Conservation (phyloP, 2,888 invertebrate genomes). For the Pyrochroa serraticornis region DNA sequence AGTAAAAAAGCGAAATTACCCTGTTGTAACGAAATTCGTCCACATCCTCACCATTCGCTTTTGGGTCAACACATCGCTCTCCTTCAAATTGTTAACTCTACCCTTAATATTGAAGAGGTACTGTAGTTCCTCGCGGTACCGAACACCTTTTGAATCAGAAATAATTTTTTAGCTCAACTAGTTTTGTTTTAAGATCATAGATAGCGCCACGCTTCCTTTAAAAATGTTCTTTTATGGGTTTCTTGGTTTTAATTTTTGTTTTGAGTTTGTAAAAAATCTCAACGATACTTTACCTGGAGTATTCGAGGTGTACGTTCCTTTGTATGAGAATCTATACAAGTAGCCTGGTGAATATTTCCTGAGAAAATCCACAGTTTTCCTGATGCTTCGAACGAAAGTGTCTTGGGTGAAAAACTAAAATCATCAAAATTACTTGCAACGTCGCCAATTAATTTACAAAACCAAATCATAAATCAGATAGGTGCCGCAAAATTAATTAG, state of each 20-base stretch:
- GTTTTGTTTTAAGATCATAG: too few relatives aligned
- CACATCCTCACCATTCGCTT: slow-evolving; percentile 4
- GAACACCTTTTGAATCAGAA: neutral
- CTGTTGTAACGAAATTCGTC: slow-evolving; percentile 2
- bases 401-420: slow-evolving; percentile 4
- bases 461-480: too few relatives aligned
- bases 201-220: too few relatives aligned
- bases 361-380: neutral
- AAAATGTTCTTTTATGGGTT: too few relatives aligned
- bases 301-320: neutral
- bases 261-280: too few relatives aligned
- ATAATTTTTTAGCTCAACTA: too few relatives aligned
- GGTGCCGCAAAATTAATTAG: neutral
- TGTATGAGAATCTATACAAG: slow-evolving; percentile 4
- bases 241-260: too few relatives aligned
- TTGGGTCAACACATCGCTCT: neutral
- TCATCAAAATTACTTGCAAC: too few relatives aligned
- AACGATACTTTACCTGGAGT: too few relatives aligned
- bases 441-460: too few relatives aligned
- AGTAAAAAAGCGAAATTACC: neutral
- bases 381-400: neutral
- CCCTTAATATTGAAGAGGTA: neutral
- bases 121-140: neutral
- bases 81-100: neutral
- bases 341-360: neutral